Base-by-base conservation (phyloP, 2,113 vertebrate genomes). In the Sorex araneus region DNA sequence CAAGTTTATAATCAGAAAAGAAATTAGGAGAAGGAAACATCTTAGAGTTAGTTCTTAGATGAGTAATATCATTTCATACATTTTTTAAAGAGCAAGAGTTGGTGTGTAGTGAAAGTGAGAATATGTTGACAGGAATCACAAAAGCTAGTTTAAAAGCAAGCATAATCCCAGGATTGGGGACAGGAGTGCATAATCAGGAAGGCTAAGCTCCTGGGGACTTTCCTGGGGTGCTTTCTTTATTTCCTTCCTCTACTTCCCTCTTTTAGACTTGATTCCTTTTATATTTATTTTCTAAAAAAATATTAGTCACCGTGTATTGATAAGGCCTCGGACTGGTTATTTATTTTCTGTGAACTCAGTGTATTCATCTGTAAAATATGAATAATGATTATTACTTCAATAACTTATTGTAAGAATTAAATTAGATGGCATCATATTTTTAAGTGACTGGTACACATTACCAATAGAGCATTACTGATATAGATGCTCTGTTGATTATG, bases 291-390 rank as follows among this genome's bases (percentile, higher is more conserved):
- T 83, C 50, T 75, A 54, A 47, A 84, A 47, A 84, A 87, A 40
- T 93, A 91, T 79, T 83, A 71, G 60, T 85, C 36, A 74, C 45
- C n/a, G 85, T 75, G 66, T 79, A 66, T 8, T 93, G 79, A 80
- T 57, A 6, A 71, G 75, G 69, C 78, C 21, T 64, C 77, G 66
- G 30, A 11, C 36, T 71, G 43, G 43, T 90, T 90, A 71, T 87
- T 83, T 94, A 74, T 87, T 88, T 50, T 90, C 66, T 91, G 82
- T 88, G 60, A 81, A 86, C 79, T 94, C 88, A 90, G 74, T 90
- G 85, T 79, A 40, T 25, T 95, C 82, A 90, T 85, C 67, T 93
- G 73, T 94, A 94, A 92, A 93, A 83, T 82, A 90, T n/a, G 34
- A 76, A 73, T 82, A 83, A 89, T 81, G 25, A 80, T 95, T 90